These are phyloP conservation scores for Diplodus puntazzo DNA, from an alignment of 2,797 vertebrate genomes.

Conservation along the genomic window DNA sequence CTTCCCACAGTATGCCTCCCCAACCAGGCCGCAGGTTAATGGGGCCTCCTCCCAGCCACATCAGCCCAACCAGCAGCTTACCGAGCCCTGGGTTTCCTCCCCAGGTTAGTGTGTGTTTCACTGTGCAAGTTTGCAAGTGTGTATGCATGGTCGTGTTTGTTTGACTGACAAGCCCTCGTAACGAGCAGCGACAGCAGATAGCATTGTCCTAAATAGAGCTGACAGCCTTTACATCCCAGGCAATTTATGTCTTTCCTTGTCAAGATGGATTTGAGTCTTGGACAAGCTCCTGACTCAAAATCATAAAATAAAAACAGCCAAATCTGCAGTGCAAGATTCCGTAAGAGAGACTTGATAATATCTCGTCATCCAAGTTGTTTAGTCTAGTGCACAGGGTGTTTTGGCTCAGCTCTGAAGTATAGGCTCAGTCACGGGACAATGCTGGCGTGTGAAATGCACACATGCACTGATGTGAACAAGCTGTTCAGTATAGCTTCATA, in stretches of 20 bases:
- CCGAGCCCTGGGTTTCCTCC: slow-evolving; percentile 62
- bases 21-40: slow-evolving; percentile 67
- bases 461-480: slow-evolving; percentile 71
- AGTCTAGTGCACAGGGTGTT: slow-evolving; percentile 77
- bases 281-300: slow-evolving; percentile 52
- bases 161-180: slow-evolving; percentile 68
- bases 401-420: slow-evolving; percentile 60
- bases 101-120: slow-evolving; percentile 66
- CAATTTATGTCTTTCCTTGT: slow-evolving; percentile 70
- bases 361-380: slow-evolving; percentile 79
- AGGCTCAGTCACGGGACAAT: slow-evolving; percentile 43
- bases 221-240: slow-evolving; percentile 74
- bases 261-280: slow-evolving; percentile 65
- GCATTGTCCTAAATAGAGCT: slow-evolving; percentile 76
- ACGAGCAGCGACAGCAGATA: slow-evolving; percentile 67
- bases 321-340: slow-evolving; percentile 53
- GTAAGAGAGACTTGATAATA: slow-evolving; percentile 51
- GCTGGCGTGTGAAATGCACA: slow-evolving; percentile 49
- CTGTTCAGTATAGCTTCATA: slow-evolving; percentile 59
- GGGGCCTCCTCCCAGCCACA: slow-evolving; percentile 58
- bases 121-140: slow-evolving; percentile 34
- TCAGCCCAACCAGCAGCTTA: slow-evolving; percentile 65
- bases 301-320: slow-evolving; percentile 34
- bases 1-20: slow-evolving; percentile 50
- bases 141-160: slow-evolving; percentile 26